These are phyloP conservation scores for Pteruthius melanotis DNA, from an alignment of 2,113 vertebrate species.

Conservation along the genomic window DNA sequence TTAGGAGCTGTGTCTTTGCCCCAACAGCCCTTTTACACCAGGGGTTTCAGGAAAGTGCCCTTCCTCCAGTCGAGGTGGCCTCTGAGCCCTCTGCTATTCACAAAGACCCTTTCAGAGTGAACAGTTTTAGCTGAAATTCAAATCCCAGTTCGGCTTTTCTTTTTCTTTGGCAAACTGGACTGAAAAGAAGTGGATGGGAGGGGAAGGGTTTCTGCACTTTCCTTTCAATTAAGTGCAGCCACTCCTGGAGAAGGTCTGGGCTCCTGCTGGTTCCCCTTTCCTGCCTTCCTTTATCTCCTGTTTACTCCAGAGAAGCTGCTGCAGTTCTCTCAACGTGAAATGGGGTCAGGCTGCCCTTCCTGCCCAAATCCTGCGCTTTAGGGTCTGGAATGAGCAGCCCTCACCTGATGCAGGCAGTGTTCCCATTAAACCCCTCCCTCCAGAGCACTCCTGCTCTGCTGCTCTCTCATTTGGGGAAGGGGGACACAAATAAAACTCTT, in stretches of 20 bases:
- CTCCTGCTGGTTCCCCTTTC: background rate
- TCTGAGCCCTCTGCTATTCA: background rate
- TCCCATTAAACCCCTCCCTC: accelerated
- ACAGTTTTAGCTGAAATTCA: background rate
- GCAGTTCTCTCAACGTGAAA: background rate
- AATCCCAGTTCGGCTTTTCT: background rate
- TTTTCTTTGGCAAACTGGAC: background rate
- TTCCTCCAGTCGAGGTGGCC: background rate
- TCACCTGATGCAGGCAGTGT: background rate
- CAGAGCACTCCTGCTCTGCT: background rate
- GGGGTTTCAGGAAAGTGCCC: background rate
- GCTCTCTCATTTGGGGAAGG: background rate
- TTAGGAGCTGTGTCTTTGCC: background rate
- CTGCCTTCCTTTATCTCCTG: background rate
- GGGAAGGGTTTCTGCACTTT: background rate
- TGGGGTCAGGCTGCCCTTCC: background rate
- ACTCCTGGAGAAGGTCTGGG: background rate
- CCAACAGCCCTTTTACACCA: background rate
- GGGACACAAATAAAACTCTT: background rate
- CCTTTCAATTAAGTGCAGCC: background rate
- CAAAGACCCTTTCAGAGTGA: background rate
- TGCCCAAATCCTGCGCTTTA: background rate
- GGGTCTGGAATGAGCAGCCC: background rate
- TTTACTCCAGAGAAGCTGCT: background rate
- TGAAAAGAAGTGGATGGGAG: background rate